phyloP scores from a whole-genome alignment of 30 jellyfish, hydroid and myxozoan species.

The Aurelia aurita region DNA sequence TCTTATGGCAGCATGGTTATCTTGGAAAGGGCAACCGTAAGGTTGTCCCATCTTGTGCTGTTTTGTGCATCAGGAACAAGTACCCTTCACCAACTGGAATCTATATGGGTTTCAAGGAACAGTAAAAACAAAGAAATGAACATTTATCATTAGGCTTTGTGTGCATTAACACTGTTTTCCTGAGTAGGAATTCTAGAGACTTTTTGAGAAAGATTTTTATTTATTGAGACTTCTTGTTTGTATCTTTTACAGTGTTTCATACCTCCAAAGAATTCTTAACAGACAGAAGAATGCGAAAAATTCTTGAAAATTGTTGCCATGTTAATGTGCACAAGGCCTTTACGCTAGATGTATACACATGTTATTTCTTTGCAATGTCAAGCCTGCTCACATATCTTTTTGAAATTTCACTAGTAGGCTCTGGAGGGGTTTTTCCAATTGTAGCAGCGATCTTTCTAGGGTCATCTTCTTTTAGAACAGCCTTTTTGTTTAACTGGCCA shows the following conservation, averaged over 20 bases:
- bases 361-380: slow-evolving; percentile 12
- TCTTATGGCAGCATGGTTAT: too few relatives aligned
- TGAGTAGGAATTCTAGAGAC: neutral
- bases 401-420: slow-evolving; percentile 23
- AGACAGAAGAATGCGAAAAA: too few relatives aligned
- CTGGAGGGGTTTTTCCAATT: slow-evolving; percentile 5
- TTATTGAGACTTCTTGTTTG: slow-evolving; percentile 3
- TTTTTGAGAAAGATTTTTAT: neutral
- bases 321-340: too few relatives aligned
- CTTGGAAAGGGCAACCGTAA: too few relatives aligned
- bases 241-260: too few relatives aligned
- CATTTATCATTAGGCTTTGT: neutral
- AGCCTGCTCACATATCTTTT: slow-evolving; percentile 16
- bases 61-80: slow-evolving; percentile 18
- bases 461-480: neutral
- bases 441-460: slow-evolving; percentile 35
- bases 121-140: neutral
- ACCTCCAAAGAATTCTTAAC: too few relatives aligned
- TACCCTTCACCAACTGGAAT: slow-evolving; percentile 47
- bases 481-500: neutral
- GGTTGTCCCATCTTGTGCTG: slow-evolving; percentile 39
- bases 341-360: too few relatives aligned
- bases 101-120: slow-evolving; percentile 41
- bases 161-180: slow-evolving; percentile 11
- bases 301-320: too few relatives aligned